Evolutionary conservation across 1,140 invertebrate genomes (phyloP).

Genomic region (Leptopilina clavipes): DNA sequence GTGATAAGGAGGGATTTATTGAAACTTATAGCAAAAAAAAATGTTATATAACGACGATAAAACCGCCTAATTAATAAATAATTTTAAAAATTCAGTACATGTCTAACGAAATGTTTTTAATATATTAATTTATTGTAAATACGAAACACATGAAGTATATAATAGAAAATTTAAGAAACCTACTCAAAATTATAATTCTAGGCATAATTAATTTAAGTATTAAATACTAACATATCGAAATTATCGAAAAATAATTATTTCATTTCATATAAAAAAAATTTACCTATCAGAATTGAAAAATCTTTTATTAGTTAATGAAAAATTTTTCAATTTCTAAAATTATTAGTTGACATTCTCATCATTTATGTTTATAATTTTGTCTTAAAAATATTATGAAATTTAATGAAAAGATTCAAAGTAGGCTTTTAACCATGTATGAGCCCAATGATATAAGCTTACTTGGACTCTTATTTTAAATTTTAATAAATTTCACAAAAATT

Average conservation of each 20-base stretch:
- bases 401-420: slow-evolving; percentile 15
- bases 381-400: neutral
- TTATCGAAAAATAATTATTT: neutral
- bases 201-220: neutral
- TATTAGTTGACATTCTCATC: neutral
- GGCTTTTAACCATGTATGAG: slow-evolving; percentile 48
- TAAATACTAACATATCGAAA: neutral
- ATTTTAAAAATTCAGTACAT: slow-evolving; percentile 19
- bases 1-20: neutral
- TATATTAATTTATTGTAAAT: neutral
- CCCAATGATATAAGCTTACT: slow-evolving; percentile 44
- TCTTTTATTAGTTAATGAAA: neutral
- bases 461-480: neutral
- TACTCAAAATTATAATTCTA: neutral
- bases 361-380: too few relatives aligned
- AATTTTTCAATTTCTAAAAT: neutral
- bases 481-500: neutral
- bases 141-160: neutral
- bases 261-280: neutral
- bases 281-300: neutral
- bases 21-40: neutral
- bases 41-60: slow-evolving; percentile 17
- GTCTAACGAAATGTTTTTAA: slow-evolving; percentile 27
- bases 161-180: slow-evolving; percentile 1
- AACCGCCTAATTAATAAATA: slow-evolving; percentile 15